phyloP scores from a whole-genome alignment of 2,888 invertebrate species.

The Podotricha telesiphe region DNA sequence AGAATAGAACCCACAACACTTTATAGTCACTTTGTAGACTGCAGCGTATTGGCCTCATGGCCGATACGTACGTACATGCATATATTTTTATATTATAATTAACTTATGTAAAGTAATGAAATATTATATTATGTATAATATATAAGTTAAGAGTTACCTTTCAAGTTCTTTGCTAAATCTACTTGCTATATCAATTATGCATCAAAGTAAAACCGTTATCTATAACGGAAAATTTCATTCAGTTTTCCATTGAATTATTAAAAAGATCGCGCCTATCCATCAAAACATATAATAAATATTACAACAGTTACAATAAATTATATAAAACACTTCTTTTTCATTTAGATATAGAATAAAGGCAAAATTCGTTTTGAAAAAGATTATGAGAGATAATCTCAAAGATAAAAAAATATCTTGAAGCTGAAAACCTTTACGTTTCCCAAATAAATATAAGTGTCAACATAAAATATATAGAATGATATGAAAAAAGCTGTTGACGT shows the following conservation, averaged over 20 bases:
- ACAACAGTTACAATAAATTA: neutral
- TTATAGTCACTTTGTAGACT: neutral
- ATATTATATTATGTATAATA: neutral
- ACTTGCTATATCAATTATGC: neutral
- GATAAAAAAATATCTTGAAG: constrained; percentile 11
- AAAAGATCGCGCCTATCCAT: neutral
- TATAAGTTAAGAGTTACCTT: neutral
- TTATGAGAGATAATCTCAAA: constrained; percentile 17
- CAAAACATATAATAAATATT: neutral
- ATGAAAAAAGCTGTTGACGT: constrained; percentile 37
- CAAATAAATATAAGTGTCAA: constrained; percentile 29
- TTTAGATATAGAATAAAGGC: neutral
- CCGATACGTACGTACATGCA: neutral
- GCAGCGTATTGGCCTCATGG: too few relatives aligned
- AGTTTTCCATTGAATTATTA: neutral
- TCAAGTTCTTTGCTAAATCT: neutral
- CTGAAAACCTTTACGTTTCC: constrained; percentile 6
- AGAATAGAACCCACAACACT: neutral
- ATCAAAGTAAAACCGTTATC: neutral
- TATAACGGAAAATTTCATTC: neutral
- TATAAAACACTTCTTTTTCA: neutral
- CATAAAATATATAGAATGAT: constrained; percentile 29
- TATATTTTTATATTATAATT: neutral
- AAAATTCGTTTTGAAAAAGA: neutral
- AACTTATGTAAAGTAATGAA: too few relatives aligned